A percentile compares a stretch with the other conserved stretches of the same genome.
Conservation (phyloP, 2,888 invertebrate species). For the Crepidodera aurea region DNA sequence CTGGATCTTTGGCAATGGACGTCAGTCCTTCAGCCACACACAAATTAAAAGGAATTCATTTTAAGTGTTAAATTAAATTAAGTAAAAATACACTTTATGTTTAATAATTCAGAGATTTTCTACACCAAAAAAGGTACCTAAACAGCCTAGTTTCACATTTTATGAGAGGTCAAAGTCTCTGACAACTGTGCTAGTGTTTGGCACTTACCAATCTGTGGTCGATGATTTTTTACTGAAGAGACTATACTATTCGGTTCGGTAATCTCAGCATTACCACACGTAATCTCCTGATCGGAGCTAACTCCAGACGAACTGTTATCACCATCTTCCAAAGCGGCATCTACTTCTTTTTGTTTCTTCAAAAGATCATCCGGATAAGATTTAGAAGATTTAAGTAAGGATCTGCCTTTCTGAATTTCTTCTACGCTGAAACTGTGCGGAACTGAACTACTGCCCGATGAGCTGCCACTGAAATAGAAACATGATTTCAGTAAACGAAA, state of each 20-base stretch:
- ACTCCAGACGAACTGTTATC: constrained; percentile 91
- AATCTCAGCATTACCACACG: constrained; percentile 65
- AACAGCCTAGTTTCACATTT: too few relatives aligned
- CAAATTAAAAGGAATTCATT: too few relatives aligned
- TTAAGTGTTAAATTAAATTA: too few relatives aligned
- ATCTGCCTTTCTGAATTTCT: constrained; percentile 87
- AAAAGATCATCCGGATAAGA: constrained; percentile 86
- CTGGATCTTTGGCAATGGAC: too few relatives aligned
- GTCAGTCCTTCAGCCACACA: too few relatives aligned
- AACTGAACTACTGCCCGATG: constrained; percentile 75
- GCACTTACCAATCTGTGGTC: constrained; percentile 51
- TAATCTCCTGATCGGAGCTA: constrained; percentile 83
- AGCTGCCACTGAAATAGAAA: constrained; percentile 67
- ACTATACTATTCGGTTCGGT: constrained; percentile 48
- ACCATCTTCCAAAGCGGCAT: constrained; percentile 72
- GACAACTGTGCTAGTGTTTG: too few relatives aligned
- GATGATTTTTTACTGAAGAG: constrained; percentile 51
- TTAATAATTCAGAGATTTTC: too few relatives aligned
- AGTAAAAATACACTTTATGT: too few relatives aligned
- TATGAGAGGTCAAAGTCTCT: too few relatives aligned
- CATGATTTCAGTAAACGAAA: neutral
- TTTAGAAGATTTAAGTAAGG: constrained; percentile 84
- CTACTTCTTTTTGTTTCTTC: constrained; percentile 61
- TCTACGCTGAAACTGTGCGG: constrained; percentile 89
- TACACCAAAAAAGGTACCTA: too few relatives aligned